Percentiles rank a stretch among this genome's conserved stretches.
Evolutionary conservation across 2,888 invertebrate genomes (phyloP).

Genomic region (Rhamnusium bicolor): DNA sequence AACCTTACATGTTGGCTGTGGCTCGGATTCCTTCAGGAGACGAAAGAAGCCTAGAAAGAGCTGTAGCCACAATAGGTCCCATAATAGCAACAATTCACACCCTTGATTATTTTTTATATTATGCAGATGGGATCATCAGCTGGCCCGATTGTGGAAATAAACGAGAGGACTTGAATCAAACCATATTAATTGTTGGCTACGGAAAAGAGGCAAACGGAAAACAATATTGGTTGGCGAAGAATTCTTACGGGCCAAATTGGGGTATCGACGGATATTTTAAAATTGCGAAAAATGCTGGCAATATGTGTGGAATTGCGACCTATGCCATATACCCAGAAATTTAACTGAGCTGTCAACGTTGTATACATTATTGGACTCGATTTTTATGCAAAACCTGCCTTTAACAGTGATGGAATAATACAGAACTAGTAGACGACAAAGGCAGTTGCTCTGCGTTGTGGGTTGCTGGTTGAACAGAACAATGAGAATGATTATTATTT

Average conservation of each 20-base stretch:
- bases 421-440: too few relatives aligned
- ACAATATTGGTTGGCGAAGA: conserved; percentile 20
- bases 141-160: conserved; percentile 1
- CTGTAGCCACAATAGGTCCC: conserved; percentile 7
- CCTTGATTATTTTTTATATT: conserved; percentile 1
- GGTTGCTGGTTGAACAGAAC: too few relatives aligned
- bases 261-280: conserved; percentile 17
- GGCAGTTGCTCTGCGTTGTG: too few relatives aligned
- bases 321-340: conserved; percentile 15
- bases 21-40: neutral
- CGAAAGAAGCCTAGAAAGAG: neutral
- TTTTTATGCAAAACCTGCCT: too few relatives aligned
- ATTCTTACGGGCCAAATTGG: conserved; percentile 18
- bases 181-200: conserved; percentile 25
- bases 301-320: conserved; percentile 24
- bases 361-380: too few relatives aligned
- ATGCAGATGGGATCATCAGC: neutral
- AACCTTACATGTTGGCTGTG: neutral
- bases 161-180: conserved; percentile 9
- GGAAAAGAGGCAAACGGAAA: conserved; percentile 25
- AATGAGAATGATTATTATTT: too few relatives aligned
- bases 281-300: conserved; percentile 2
- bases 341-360: too few relatives aligned
- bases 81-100: conserved; percentile 13
- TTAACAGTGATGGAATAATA: too few relatives aligned